phyloP scores from a whole-genome alignment of 37 sponge, comb jelly and placozoan genomes.

The Aphrocallistes beatrix region DNA sequence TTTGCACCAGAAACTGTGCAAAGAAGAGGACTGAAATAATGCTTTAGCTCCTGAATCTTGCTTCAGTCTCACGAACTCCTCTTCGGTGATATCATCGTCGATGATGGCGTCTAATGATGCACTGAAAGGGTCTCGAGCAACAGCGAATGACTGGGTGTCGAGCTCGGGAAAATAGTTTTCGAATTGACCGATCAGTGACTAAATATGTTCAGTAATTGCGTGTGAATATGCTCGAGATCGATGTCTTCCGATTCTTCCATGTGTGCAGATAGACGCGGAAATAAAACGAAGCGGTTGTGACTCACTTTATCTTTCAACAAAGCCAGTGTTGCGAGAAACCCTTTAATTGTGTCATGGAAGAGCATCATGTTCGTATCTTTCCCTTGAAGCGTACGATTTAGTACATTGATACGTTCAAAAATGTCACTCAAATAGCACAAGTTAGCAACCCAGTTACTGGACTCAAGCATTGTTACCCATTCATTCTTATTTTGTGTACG shows the following conservation, averaged over 20 bases:
- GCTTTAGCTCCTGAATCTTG: not conserved
- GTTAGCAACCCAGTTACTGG: conserved; percentile 1
- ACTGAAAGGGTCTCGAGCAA: not conserved
- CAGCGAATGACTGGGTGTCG: not conserved
- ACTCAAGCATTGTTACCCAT: not conserved
- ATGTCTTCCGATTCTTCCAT: conserved; percentile 4
- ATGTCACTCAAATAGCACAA: conserved; percentile 18
- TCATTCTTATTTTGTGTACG: not conserved
- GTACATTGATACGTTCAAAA: conserved; percentile 16
- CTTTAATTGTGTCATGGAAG: conserved; percentile 16
- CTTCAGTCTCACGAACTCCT: not conserved
- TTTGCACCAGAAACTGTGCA: conserved; percentile 16
- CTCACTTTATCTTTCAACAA: conserved; percentile 10
- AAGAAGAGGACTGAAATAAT: not conserved
- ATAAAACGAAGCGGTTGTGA: not conserved
- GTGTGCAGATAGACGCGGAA: conserved; percentile 4
- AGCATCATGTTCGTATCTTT: conserved; percentile 11
- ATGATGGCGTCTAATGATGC: not conserved
- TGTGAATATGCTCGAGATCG: not conserved
- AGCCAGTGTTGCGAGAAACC: conserved; percentile 16
- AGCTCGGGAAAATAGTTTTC: not conserved
- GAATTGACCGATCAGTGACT: conserved; percentile 1
- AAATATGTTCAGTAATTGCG: conserved; percentile 12
- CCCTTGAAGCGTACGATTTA: conserved; percentile 14
- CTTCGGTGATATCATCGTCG: not conserved